Conservation (phyloP, 1,140 invertebrate genomes). For the Callitettix versicolor region DNA sequence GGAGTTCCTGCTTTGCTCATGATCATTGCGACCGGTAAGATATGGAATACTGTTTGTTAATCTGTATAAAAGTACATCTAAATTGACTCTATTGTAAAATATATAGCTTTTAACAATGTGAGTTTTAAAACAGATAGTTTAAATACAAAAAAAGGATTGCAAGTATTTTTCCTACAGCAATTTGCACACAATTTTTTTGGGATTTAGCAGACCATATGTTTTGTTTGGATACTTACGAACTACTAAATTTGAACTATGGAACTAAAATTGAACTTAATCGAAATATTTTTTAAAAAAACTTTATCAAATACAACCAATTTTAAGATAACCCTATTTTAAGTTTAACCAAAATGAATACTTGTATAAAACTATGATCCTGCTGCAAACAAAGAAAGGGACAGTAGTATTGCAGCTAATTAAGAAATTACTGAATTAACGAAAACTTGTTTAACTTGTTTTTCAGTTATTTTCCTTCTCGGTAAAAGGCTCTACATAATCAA, state of each 20-base stretch:
- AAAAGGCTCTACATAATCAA: conserved; percentile 64
- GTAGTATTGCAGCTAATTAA: too few relatives aligned
- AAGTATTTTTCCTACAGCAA: background rate
- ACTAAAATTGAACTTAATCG: background rate
- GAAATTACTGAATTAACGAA: too few relatives aligned
- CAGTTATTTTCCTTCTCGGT: conserved; percentile 73
- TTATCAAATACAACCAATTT: too few relatives aligned
- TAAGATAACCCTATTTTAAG: too few relatives aligned
- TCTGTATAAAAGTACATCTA: too few relatives aligned
- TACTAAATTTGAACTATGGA: background rate
- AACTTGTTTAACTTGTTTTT: conserved; percentile 35
- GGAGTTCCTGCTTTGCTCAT: conserved; percentile 80
- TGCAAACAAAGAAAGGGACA: too few relatives aligned
- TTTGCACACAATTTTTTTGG: too few relatives aligned
- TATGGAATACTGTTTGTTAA: background rate
- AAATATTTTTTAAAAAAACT: too few relatives aligned
- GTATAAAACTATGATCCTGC: too few relatives aligned
- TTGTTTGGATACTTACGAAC: background rate
- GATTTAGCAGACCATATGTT: too few relatives aligned
- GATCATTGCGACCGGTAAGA: conserved; percentile 66
- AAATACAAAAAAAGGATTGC: background rate
- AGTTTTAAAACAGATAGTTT: background rate
- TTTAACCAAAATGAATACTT: too few relatives aligned
- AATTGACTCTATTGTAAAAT: background rate
- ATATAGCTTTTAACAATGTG: background rate